Evolutionary conservation across 1,140 invertebrate genomes (phyloP).

Genomic region (Maconellicoccus hirsutus): DNA sequence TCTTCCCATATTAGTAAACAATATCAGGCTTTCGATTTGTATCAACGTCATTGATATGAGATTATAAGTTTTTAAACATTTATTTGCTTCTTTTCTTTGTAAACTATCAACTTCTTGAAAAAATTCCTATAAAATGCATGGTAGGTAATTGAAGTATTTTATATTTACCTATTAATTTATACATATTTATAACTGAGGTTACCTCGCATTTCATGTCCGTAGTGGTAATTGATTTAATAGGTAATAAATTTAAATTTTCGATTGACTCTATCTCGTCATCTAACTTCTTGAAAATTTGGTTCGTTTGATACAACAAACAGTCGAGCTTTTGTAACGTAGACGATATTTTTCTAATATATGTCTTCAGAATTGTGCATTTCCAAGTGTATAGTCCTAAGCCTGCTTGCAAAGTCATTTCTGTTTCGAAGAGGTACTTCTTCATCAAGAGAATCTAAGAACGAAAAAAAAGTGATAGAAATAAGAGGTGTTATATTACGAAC

Average conservation of each 20-base stretch:
- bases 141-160: too few species aligned
- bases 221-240: not conserved
- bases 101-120: not conserved
- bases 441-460: not conserved
- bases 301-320: not conserved
- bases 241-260: not conserved
- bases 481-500: too few species aligned
- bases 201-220: not conserved
- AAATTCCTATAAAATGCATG: not conserved
- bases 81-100: not conserved
- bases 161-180: not conserved
- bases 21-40: not conserved
- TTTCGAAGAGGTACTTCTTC: not conserved
- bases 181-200: not conserved
- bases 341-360: not conserved
- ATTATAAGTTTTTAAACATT: not conserved
- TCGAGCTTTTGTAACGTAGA: not conserved
- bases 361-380: conserved; percentile 7
- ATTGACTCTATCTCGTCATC: not conserved
- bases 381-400: not conserved
- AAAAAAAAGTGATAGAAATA: not conserved
- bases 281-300: not conserved
- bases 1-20: not conserved
- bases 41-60: not conserved
- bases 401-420: not conserved